phyloP scores from a whole-genome alignment of 2,797 vertebrate genomes.

The Oreochromis mossambicus region DNA sequence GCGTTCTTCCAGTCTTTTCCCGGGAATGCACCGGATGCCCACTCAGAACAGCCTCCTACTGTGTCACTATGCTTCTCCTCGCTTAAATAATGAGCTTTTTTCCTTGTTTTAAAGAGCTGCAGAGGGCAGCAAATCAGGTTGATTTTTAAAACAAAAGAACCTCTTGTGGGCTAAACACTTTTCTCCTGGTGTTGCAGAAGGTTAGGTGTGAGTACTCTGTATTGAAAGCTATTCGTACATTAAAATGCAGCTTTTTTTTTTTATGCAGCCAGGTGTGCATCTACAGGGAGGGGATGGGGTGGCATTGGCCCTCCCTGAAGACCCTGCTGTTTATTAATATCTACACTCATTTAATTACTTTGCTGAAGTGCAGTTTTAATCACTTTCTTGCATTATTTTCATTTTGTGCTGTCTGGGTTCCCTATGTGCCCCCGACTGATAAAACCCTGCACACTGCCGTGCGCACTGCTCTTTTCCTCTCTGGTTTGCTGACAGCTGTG shows the following conservation, averaged over 20 bases:
- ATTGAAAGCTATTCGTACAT: background rate
- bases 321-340: background rate
- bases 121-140: background rate
- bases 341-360: background rate
- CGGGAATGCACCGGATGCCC: background rate
- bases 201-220: background rate
- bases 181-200: background rate
- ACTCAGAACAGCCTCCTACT: background rate
- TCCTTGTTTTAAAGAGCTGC: background rate
- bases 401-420: background rate
- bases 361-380: background rate
- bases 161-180: background rate
- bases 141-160: background rate
- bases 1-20: background rate
- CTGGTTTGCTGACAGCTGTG: background rate
- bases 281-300: background rate
- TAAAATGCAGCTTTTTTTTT: background rate
- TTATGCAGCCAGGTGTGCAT: background rate
- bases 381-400: background rate
- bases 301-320: background rate
- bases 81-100: background rate
- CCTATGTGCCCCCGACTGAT: background rate
- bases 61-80: background rate
- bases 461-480: background rate
- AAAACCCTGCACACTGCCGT: background rate